Conservation (phyloP, 2,888 invertebrate species). For the Polydrusus cervinus region DNA sequence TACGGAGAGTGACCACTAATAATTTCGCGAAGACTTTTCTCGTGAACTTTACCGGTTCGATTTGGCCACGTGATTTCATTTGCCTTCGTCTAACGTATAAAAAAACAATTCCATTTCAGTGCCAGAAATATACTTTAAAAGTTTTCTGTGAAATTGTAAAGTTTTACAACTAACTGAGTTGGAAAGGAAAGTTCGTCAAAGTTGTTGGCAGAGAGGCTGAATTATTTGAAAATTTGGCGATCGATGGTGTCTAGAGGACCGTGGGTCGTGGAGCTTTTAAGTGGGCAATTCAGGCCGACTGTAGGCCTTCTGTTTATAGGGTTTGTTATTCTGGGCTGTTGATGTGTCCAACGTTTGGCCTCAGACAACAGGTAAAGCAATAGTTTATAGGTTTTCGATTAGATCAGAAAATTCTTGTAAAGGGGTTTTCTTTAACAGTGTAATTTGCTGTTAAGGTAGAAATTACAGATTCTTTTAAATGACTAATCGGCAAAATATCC, state of each 20-base stretch:
- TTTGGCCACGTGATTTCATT: constrained; percentile 43
- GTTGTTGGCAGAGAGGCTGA: constrained; percentile 41
- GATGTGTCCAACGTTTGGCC: constrained; percentile 46
- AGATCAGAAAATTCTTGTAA: background rate
- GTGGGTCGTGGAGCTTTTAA: constrained; percentile 35
- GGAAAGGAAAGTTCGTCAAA: constrained; percentile 29
- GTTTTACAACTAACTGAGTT: constrained; percentile 24
- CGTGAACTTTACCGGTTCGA: constrained; percentile 48
- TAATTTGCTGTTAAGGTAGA: too few species aligned
- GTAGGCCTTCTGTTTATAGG: constrained; percentile 19
- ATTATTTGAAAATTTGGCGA: constrained; percentile 52
- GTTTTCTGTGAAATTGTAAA: constrained; percentile 27
- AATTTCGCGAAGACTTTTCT: constrained; percentile 51
- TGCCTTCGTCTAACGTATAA: constrained; percentile 33
- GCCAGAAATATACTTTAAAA: constrained; percentile 32
- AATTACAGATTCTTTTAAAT: too few species aligned
- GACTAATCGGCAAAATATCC: too few species aligned
- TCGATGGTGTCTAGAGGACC: constrained; percentile 50
- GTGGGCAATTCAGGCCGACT: constrained; percentile 33
- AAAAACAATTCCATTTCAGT: constrained; percentile 12
- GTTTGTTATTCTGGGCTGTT: constrained; percentile 25
- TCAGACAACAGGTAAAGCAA: constrained; percentile 53
- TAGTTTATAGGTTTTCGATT: background rate
- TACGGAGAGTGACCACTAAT: constrained; percentile 48
- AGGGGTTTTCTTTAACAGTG: too few species aligned